These are phyloP conservation scores for Caenorhabditis sp. DNA, from an alignment of 2,888 invertebrate genomes.

Conservation along the genomic window DNA sequence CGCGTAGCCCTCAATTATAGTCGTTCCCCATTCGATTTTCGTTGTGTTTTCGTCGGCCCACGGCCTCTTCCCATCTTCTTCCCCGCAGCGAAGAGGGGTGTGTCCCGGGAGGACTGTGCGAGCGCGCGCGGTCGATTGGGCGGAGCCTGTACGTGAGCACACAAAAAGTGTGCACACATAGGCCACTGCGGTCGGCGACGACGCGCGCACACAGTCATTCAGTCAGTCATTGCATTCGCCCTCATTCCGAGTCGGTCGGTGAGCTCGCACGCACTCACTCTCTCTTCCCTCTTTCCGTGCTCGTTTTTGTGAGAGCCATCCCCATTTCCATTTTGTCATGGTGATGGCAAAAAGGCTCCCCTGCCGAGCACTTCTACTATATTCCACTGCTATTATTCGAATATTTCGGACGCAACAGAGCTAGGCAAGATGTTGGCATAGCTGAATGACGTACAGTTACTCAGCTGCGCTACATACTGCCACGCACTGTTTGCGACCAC, in stretches of 20 bases:
- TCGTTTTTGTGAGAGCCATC: background rate
- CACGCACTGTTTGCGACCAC: conserved; percentile 40
- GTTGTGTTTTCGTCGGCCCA: too few relatives aligned
- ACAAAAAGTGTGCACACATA: conserved; percentile 1
- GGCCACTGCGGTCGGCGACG: background rate
- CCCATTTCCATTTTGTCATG: background rate
- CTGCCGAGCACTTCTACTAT: too few relatives aligned
- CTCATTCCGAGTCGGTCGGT: background rate
- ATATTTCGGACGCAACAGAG: conserved; percentile 58
- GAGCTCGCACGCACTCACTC: background rate
- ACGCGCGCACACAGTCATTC: background rate
- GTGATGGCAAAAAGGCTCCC: too few relatives aligned
- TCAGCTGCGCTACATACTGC: conserved; percentile 80
- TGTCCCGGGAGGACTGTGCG: background rate
- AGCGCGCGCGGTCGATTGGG: background rate
- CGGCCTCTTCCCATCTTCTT: too few relatives aligned
- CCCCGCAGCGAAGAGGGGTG: too few relatives aligned
- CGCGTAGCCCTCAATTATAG: too few relatives aligned
- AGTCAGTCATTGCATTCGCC: conserved; percentile 1
- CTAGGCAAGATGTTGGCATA: conserved; percentile 81
- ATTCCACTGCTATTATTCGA: background rate
- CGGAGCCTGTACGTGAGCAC: conserved; percentile 6
- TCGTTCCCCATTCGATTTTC: too few relatives aligned
- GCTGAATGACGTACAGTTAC: conserved; percentile 77
- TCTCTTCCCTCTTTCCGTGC: background rate